Evolutionary conservation across 1,140 invertebrate genomes (phyloP).

Genomic region (Macrobrachium nipponense): DNA sequence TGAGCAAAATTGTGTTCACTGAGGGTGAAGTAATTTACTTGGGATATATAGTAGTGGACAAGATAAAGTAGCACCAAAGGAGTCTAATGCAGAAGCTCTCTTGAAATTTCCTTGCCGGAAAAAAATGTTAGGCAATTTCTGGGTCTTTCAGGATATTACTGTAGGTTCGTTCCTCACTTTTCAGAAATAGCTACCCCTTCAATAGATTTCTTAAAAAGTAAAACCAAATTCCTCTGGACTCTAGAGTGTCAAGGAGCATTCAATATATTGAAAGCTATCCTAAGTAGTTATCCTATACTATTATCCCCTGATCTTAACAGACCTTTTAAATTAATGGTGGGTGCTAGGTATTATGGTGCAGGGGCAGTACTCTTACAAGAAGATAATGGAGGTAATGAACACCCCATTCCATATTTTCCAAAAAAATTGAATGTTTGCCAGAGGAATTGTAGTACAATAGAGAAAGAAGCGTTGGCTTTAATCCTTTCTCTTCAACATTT

Average conservation of each 20-base stretch:
- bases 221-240: not conserved
- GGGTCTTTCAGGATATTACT: not conserved
- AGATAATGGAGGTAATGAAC: no score
- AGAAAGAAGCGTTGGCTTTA: no score
- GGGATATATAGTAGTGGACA: not conserved
- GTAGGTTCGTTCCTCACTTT: not conserved
- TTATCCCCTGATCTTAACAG: not conserved
- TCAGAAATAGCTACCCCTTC: not conserved
- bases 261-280: not conserved
- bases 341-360: no score
- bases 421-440: no score
- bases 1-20: not conserved
- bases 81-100: not conserved
- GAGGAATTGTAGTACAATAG: no score
- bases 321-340: not conserved
- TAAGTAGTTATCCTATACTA: not conserved
- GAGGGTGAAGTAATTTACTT: not conserved
- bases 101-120: not conserved
- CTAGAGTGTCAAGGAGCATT: constrained; percentile 5
- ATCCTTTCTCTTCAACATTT: no score
- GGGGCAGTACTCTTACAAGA: no score
- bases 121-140: not conserved
- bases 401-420: no score
- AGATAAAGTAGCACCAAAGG: not conserved
- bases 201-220: not conserved